Conservation (phyloP, 2,888 invertebrate genomes). For the Pristionchus arcanus region DNA sequence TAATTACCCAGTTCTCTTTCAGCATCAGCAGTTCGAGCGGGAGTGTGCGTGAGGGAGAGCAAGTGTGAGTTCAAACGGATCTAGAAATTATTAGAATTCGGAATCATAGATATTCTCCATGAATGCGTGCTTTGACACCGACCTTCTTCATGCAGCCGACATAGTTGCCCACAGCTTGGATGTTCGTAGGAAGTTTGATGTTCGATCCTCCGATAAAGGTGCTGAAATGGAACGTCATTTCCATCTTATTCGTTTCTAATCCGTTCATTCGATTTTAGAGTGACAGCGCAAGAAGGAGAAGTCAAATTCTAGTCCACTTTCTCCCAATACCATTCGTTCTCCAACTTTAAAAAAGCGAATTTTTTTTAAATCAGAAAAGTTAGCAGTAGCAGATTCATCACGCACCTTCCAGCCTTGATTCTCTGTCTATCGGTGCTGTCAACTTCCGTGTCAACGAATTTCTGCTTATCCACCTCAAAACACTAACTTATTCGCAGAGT, state of each 20-base stretch:
- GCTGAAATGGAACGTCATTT: neutral
- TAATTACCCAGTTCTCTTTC: neutral
- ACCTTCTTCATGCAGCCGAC: constrained; percentile 54
- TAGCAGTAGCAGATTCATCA: neutral
- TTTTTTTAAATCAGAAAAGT: too few species aligned
- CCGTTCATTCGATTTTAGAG: neutral
- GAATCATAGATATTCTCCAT: neutral
- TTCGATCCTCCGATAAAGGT: constrained; percentile 53
- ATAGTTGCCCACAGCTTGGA: constrained; percentile 35
- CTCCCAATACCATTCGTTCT: too few species aligned
- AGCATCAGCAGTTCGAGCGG: constrained; percentile 9
- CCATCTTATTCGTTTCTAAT: neutral
- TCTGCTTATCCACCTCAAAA: constrained; percentile 29
- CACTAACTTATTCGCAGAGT: neutral
- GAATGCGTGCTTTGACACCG: too few species aligned
- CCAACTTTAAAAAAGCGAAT: too few species aligned
- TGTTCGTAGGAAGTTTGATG: constrained; percentile 7
- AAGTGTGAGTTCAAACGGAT: constrained; percentile 23
- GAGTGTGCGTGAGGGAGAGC: constrained; percentile 12
- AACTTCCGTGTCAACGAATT: constrained; percentile 46
- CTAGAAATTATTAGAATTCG: neutral
- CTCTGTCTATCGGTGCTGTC: neutral
- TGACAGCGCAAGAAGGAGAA: too few species aligned
- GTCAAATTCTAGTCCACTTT: too few species aligned
- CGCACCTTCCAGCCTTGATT: constrained; percentile 49